Evolutionary conservation across 2,888 invertebrate species (phyloP), one percentile per base, ranked within the genome.

Genomic region (Gryllus longicercus): DNA sequence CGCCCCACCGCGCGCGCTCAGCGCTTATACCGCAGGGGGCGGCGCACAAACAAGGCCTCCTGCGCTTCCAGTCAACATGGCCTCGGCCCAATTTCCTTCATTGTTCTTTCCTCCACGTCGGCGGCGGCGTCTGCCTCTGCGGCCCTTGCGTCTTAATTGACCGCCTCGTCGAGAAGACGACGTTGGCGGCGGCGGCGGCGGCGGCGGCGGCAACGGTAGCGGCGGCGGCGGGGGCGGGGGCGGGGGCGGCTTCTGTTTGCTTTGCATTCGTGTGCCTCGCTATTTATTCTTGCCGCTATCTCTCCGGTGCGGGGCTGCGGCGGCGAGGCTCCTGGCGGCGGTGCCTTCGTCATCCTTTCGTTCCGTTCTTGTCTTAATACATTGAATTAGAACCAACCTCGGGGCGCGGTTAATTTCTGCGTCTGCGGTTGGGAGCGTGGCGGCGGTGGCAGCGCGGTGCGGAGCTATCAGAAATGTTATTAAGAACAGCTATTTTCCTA

Each of bases 261-360:
- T 63, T 63, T 63, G n/a, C 63, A 63, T 63, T 63, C 63, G 63
- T n/a, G 63, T 63, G 63, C 63, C 63, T 63, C 63, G 63, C 63
- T 63, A 63, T 63, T 63, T 63, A 63, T 63, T 63, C 63, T 63
- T 63, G 63, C 63, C 38, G n/a, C 63, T 63, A n/a, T n/a, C 63
- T 38, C 38, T 38, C 38, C 38, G 38, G 38, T 38, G 38, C 38
- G 38, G 38, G 5, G 38, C 38, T 38, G 38, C 4, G 8, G 38
- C 38, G 38, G 38, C 38, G 38, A 8, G 38, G 38, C 38, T 38
- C 38, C 16, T 18, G 63, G 63, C 14, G 63, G 63, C 12, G 63
- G 14, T n/a, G n/a, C n/a, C 63, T 63, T 18, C n/a, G 63, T 63
- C 16, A 63, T 63, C n/a, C 63, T n/a, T 63, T n/a, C 63, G n/a